Percentiles rank a stretch among this genome's conserved stretches.
These are phyloP conservation scores for Hippoglossus hippoglossus DNA, from an alignment of 2,797 vertebrate genomes.

Conservation along the genomic window DNA sequence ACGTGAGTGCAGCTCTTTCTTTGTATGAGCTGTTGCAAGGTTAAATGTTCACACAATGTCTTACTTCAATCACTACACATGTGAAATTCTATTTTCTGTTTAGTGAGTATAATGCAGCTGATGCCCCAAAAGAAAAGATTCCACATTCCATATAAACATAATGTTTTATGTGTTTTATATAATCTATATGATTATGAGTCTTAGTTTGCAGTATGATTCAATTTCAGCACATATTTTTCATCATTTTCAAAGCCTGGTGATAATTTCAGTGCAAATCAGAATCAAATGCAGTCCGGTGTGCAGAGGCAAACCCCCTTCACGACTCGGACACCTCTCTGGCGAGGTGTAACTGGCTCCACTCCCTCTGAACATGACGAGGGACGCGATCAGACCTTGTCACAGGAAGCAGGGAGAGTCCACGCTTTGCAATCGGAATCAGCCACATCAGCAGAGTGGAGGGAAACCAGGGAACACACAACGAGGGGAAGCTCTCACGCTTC, in stretches of 20 bases:
- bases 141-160: too few species aligned
- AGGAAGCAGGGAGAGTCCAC: constrained; percentile 51
- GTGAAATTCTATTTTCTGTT: not conserved
- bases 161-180: too few species aligned
- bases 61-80: not conserved
- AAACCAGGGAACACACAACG: constrained; percentile 40
- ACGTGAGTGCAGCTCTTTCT: too few species aligned
- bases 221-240: not conserved
- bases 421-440: constrained; percentile 49
- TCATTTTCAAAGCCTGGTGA: too few species aligned
- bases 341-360: constrained; percentile 59
- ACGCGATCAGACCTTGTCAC: constrained; percentile 60
- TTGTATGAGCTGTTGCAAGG: too few species aligned
- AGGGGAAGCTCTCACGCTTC: constrained; percentile 60
- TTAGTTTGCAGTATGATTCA: constrained; percentile 40
- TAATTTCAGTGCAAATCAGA: constrained; percentile 37
- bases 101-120: too few species aligned
- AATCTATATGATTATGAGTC: not conserved
- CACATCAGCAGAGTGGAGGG: constrained; percentile 64
- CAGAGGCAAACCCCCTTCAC: constrained; percentile 48
- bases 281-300: constrained; percentile 50
- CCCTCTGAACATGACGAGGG: constrained; percentile 44
- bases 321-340: constrained; percentile 59
- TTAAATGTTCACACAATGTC: too few species aligned
- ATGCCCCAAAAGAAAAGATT: not conserved